Base-by-base conservation (phyloP, 2,797 vertebrate genomes). In the Echeneis naucrates region DNA sequence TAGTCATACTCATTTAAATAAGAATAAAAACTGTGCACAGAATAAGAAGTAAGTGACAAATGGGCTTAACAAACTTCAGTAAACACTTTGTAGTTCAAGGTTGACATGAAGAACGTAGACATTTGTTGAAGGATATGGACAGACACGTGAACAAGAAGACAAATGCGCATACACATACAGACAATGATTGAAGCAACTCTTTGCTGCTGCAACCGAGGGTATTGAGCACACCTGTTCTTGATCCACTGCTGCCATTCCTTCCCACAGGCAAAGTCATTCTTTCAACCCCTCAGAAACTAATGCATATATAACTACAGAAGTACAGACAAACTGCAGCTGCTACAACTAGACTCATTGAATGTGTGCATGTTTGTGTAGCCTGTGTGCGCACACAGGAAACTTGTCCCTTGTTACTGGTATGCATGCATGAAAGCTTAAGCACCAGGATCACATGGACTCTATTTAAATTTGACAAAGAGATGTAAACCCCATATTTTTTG, bases 231-330 rank as follows among this genome's bases (percentile, higher is more conserved):
- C 91, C 88, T 92, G 83, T 82, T 89, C 89, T 89, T 92, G 88
- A 92, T 92, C 89, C 88, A 84, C 73, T 74, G 75, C 84, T 90
- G 84, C 85, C 85, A 90, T 89, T 92, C 87, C 88, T 92, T 87
- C 91, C 92, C 90, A 93, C 86, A 88, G 92, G 92, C 92, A 94
- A 94, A 93, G 92, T 92, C 92, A 92, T 92, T 88, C 88, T 92
- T 92, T 93, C 87, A 90, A 91, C 84, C 78, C 68, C 82, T 82
- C 88, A 89, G 83, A 91, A 92, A 88, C 87, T 81, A 91, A 90
- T 91, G 88, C 91, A 94, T 89, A 90, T 79, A 88, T 91, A 91
- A 86, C 81, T 84, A 82, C 83, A 86, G 66, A 85, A 79, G 73
- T 84, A 84, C 84, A 85, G 83, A 87, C 69, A 80, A 82, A 84